Evolutionary conservation across 1,140 invertebrate species (phyloP).

Genomic region (Pentalonia nigronervosa): DNA sequence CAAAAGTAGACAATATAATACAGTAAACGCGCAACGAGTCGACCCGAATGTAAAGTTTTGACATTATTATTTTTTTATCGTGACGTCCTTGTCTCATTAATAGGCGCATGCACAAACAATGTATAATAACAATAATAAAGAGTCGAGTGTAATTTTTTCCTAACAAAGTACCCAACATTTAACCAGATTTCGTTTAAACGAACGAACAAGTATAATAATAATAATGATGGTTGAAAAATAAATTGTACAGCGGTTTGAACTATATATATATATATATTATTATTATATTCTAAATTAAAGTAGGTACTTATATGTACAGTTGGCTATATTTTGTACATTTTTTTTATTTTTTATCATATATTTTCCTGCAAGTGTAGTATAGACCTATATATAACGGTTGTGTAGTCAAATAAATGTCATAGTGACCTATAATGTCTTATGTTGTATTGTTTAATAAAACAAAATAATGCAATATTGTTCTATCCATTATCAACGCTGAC

Average conservation of each 20-base stretch:
- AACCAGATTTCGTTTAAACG: neutral
- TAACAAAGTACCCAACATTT: neutral
- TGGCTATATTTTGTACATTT: neutral
- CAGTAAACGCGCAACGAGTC: neutral
- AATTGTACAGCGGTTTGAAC: neutral
- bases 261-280: neutral
- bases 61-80: neutral
- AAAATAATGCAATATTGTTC: neutral
- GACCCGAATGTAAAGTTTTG: neutral
- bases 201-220: neutral
- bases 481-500: neutral
- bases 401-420: neutral
- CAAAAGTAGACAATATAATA: neutral
- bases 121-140: neutral
- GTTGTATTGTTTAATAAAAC: neutral
- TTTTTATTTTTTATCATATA: neutral
- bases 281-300: neutral
- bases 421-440: neutral
- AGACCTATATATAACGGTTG: neutral
- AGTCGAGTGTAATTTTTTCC: constrained; percentile 6
- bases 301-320: neutral
- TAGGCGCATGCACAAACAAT: neutral
- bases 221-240: neutral
- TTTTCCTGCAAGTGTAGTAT: neutral
- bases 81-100: neutral